Evolutionary conservation across 1,140 invertebrate species (phyloP), one percentile per base, ranked within the genome.

Genomic region (Aporrectodea caliginosa): DNA sequence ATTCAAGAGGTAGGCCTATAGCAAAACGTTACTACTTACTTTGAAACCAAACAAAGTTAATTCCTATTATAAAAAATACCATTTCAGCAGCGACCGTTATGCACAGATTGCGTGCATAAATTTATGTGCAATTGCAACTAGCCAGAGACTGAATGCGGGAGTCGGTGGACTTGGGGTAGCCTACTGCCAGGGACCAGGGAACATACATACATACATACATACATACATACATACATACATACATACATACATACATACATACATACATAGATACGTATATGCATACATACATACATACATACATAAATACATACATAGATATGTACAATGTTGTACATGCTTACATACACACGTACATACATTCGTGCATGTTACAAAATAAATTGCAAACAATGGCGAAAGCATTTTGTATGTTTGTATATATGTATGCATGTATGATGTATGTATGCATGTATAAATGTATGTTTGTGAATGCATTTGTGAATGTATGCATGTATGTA

Each of bases 281-380:
- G 14, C 58, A 68, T 16, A 68, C 14, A 68, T 27, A 68, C 14
- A 68, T 68, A 16, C 14, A 68, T 27, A 68, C 27, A 68, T 68
- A 68, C 58, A 68, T 68, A 68, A 68, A 68, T 68, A 68, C 58
- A 68, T 68, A 68, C 58, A 68, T 68, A n/a, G n/a, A n/a, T n/a
- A n/a, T n/a, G n/a, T n/a, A n/a, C n/a, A n/a, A n/a, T n/a, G n/a
- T n/a, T n/a, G n/a, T n/a, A n/a, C n/a, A n/a, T n/a, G n/a, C n/a
- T n/a, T n/a, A n/a, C n/a, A n/a, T n/a, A n/a, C n/a, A n/a, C n/a
- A 68, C 58, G 27, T 68, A 68, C 14, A 68, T 68, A 68, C 14
- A 68, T 16, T 16, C 14, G 27, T 68, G 58, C 27, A 16, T 16
- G 58, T 68, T 68, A 68, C 14, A 27, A 68, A 16, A 27, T 68